phyloP scores from a whole-genome alignment of 2,113 vertebrate genomes.

The Hemicordylus capensis region DNA sequence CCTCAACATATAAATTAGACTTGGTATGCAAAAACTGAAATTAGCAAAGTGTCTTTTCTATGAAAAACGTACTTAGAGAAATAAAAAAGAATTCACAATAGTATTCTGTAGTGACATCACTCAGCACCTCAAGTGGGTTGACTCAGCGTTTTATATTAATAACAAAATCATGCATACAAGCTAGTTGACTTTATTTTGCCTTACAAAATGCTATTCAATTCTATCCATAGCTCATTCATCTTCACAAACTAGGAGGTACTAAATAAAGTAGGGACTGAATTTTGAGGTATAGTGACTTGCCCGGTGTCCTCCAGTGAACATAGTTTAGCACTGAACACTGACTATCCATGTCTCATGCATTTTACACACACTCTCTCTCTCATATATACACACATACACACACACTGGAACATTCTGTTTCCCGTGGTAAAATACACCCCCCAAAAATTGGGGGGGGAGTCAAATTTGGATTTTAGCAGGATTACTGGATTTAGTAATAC shows the following conservation, averaged over 20 bases:
- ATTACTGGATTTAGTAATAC: neutral
- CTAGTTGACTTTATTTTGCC: too few species aligned
- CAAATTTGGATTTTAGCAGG: too few species aligned
- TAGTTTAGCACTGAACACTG: neutral
- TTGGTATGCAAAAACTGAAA: neutral
- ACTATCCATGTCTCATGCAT: neutral
- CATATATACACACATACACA: too few species aligned
- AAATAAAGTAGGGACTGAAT: neutral
- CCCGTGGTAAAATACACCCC: too few species aligned
- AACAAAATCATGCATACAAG: too few species aligned
- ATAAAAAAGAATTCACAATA: neutral
- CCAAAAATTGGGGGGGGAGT: too few species aligned
- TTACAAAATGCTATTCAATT: neutral
- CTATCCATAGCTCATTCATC: neutral
- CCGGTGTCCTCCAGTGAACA: neutral
- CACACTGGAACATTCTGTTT: too few species aligned
- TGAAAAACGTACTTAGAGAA: neutral
- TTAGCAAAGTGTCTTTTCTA: neutral
- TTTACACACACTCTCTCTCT: too few species aligned
- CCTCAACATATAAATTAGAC: neutral
- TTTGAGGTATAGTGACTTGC: neutral
- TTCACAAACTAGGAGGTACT: neutral
- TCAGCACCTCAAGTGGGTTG: neutral
- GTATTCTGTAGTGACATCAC: neutral
- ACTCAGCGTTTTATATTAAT: too few species aligned